Conservation (phyloP, 2,888 invertebrate species). For the Lutraria lutraria region DNA sequence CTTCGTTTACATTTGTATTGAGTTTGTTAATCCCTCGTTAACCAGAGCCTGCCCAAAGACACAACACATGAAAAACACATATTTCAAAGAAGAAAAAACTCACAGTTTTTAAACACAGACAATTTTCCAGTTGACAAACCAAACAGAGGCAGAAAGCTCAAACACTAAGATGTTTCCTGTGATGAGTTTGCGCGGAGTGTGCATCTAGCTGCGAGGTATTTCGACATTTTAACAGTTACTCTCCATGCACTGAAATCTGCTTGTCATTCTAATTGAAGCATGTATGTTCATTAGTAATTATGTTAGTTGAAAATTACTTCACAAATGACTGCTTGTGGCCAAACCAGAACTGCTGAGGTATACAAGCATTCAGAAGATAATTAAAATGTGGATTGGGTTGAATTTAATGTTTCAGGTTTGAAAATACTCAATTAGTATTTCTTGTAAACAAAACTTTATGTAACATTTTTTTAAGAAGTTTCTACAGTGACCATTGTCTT, state of each 20-base stretch:
- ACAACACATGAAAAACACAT: conserved; percentile 53
- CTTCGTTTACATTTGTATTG: conserved; percentile 49
- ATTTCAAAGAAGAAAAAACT: conserved; percentile 41
- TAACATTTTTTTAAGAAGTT: neutral
- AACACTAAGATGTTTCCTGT: neutral
- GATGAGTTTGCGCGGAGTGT: neutral
- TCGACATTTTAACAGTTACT: neutral
- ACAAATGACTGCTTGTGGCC: conserved; percentile 13
- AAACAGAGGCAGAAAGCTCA: conserved; percentile 9
- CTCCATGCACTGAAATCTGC: neutral
- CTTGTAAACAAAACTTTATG: neutral
- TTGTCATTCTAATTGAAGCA: conserved; percentile 8
- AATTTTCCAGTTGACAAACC: conserved; percentile 37
- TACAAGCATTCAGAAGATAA: neutral
- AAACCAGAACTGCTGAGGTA: neutral
- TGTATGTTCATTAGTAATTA: conserved; percentile 13
- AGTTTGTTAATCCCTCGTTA: conserved; percentile 55
- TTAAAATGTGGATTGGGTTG: neutral
- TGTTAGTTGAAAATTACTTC: conserved; percentile 16
- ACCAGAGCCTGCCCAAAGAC: conserved; percentile 44
- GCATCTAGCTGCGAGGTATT: neutral
- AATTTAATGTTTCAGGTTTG: neutral
- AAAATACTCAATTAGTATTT: neutral
- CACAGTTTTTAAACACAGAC: conserved; percentile 30
- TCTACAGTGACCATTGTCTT: neutral